Evolutionary conservation across 2,113 vertebrate species (phyloP), one percentile per base, ranked within the genome.

Genomic region (Scalopus aquaticus): DNA sequence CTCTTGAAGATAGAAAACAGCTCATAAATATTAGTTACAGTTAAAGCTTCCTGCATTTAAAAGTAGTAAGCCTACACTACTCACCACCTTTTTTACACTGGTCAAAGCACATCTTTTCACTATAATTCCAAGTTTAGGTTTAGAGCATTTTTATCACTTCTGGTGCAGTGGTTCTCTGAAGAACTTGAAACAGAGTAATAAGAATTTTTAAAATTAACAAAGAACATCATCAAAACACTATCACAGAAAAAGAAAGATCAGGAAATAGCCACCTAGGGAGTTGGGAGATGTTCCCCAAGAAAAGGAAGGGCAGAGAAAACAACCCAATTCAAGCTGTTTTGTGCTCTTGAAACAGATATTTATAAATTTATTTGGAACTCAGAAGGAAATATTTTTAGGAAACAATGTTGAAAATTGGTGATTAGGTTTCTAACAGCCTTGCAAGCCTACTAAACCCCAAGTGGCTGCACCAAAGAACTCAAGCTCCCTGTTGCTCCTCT

Each of bases 11-110:
- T 8, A 65, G 39, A 76, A 93, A 88, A 24, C 56, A 30, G 46
- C 8, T n/a, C 51, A 39, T 73, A 83, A 91, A 74, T 94, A 73
- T 86, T 80, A 82, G 69, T 85, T 16, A n/a, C 37, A 58, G 42
- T 6, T 73, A 84, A 64, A 20, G 69, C 81, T 92, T 90, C 90
- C 74, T 88, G 32, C 28, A 54, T 73, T 94, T 74, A 88, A 39
- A 95, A 82, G 54, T 3, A 67, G 15, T 32, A 84, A 93, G 42
- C 37, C 39, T 88, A 44, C 9, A 44, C 30, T 42, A 13, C 44
- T 91, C 12, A 60, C 17, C 12, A 9, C 5, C 6, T 60, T 83
- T 72, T 54, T 64, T 85, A 13, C 35, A 26, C 42, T 62, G 80
- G 51, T 35, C 37, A 74, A 92, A 88, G 17, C 37, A n/a, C 72